Evolutionary conservation across 2,888 invertebrate genomes (phyloP).

Genomic region (Lepidocyrtinus sp.): DNA sequence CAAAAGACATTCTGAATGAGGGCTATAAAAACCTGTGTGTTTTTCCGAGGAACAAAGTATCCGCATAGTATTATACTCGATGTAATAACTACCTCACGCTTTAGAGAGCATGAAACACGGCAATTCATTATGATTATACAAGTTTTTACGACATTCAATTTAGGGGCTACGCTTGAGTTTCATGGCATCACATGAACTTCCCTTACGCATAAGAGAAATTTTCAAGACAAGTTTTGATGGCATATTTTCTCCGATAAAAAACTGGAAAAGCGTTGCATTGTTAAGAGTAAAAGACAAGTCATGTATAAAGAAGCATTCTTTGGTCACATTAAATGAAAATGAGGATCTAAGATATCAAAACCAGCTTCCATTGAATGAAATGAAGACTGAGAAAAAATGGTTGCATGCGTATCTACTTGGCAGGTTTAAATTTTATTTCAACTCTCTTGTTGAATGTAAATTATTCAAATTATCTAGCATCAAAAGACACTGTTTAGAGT

Average conservation of each 20-base stretch:
- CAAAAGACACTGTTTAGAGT: background rate
- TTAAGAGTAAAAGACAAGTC: background rate
- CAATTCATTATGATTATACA: conserved; percentile 37
- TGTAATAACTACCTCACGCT: background rate
- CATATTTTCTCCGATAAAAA: background rate
- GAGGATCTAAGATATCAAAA: background rate
- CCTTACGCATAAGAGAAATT: conserved; percentile 3
- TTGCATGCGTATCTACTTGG: background rate
- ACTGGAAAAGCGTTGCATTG: background rate
- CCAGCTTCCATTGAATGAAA: background rate
- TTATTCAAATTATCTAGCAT: conserved; percentile 35
- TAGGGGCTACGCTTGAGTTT: background rate
- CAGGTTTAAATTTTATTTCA: conserved; percentile 20
- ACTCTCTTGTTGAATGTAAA: conserved; percentile 19
- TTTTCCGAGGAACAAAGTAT: conserved; percentile 8
- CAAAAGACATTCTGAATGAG: conserved; percentile 14
- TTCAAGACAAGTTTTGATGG: conserved; percentile 4
- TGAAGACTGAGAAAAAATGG: background rate
- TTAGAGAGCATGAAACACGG: conserved; percentile 14
- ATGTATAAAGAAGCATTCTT: background rate
- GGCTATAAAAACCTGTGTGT: conserved; percentile 18
- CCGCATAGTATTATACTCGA: background rate
- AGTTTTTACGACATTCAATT: conserved; percentile 30
- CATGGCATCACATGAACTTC: background rate
- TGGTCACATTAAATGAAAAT: background rate